Conservation (phyloP, 92 coral and sea anemone genomes). For the Zoanthus sansibaricus region DNA sequence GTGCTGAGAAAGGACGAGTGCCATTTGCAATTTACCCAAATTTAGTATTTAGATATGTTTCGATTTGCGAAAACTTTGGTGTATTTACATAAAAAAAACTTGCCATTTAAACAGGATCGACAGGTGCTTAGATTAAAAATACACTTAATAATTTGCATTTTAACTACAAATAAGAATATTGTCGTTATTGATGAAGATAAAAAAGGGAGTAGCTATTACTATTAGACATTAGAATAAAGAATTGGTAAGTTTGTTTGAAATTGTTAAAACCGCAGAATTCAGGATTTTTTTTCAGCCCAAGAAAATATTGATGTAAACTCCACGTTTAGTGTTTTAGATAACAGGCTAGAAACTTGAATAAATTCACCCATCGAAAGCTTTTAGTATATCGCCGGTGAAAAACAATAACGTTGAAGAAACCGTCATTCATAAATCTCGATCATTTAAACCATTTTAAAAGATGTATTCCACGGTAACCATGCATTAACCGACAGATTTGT, state of each 20-base stretch:
- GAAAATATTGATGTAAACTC: not conserved
- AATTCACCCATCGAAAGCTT: not conserved
- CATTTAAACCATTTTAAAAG: not conserved
- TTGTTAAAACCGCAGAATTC: not conserved
- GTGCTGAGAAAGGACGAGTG: not conserved
- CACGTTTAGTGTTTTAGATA: not conserved
- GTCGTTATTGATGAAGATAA: not conserved
- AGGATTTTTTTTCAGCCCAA: not conserved
- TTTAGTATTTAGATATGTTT: not conserved
- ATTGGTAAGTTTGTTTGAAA: not conserved
- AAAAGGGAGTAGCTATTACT: not conserved
- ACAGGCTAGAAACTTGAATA: not conserved
- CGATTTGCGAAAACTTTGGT: not conserved
- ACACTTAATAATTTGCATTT: slow-evolving; percentile 30
- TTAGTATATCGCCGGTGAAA: not conserved
- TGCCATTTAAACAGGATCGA: not conserved
- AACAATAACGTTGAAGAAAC: not conserved
- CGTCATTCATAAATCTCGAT: not conserved
- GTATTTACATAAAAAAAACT: slow-evolving; percentile 2
- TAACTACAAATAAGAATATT: not conserved
- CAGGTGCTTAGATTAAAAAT: slow-evolving; percentile 24
- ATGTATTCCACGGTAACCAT: not conserved
- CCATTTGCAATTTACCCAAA: not conserved
- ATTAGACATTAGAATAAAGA: not conserved
- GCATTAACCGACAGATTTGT: not conserved